Evolutionary conservation across 2,888 invertebrate genomes (phyloP), one percentile per base, ranked within the genome.

Genomic region (Napeogenes inachia): DNA sequence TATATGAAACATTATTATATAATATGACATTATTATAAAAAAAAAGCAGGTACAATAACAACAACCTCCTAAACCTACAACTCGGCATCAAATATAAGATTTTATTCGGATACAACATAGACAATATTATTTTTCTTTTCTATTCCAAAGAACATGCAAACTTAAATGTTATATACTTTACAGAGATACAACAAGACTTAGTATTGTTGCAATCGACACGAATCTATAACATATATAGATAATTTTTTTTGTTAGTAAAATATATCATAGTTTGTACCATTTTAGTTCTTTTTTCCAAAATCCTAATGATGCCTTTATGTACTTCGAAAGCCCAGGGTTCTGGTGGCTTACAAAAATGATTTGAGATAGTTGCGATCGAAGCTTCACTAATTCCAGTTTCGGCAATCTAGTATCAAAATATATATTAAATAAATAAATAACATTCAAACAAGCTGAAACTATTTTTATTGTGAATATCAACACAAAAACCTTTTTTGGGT

Each of bases 401-500:
- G 57, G 68, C 32, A 8, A 87, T 72, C 89, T 89, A 62, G 30
- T 66, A 67, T n/a, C 50, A 53, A 62, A 56, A 30, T 53, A 60
- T 45, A 47, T 30, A 47, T 12, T 60, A 55, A 12, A 33, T 58
- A 59, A 56, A 47, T 50, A 10, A 8, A 30, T 30, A 50, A 8
- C 5, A 55, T 55, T 21, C 10, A 30, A 12, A 42, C 42, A 50
- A 50, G 30, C 21, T 50, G 10, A 50, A 50, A 30, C 50, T 30
- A 42, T 42, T 42, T 42, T 50, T 30, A 50, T 50, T 50, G 50
- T 50, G 21, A 30, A 8, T 50, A 30, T 50, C 50, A 30, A 21
- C n/a, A 50, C 50, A 50, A 53, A 2, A 5, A 85, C 89, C 83
- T 94, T 94, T 75, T 96, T 92, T 0, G 96, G 96, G 78, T 97